Percentiles rank a stretch among this genome's conserved stretches.
Conservation (phyloP, 2,888 invertebrate species). For the Xanthorhoe spadicearia region DNA sequence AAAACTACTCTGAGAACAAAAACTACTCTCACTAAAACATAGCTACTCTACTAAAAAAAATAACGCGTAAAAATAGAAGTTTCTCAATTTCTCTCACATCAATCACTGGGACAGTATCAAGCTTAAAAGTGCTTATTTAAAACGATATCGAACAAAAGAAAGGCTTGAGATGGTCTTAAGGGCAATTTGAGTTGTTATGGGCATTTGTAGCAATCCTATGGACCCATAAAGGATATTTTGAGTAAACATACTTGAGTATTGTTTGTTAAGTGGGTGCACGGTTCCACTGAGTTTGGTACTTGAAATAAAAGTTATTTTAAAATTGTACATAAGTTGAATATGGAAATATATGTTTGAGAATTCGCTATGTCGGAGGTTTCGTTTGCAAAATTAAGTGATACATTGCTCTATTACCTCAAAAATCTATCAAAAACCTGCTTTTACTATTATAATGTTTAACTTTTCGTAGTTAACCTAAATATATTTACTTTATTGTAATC, state of each 20-base stretch:
- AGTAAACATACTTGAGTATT: constrained; percentile 79
- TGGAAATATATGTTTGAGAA: too few species aligned
- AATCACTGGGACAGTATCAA: constrained; percentile 65
- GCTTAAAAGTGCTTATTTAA: constrained; percentile 67
- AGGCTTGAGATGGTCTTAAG: constrained; percentile 59
- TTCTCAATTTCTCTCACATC: constrained; percentile 69
- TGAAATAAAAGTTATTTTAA: too few species aligned
- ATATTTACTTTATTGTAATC: too few species aligned
- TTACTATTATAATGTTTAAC: too few species aligned
- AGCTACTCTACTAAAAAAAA: background rate
- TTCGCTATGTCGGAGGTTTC: too few species aligned
- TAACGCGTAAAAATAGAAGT: constrained; percentile 26
- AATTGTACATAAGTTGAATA: too few species aligned
- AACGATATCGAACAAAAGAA: constrained; percentile 71
- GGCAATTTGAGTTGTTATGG: constrained; percentile 68
- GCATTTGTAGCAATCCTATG: constrained; percentile 67
- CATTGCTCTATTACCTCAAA: too few species aligned
- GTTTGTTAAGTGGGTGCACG: constrained; percentile 54
- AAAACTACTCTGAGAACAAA: constrained; percentile 1
- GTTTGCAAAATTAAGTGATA: too few species aligned
- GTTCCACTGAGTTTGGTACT: constrained; percentile 62
- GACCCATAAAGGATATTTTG: constrained; percentile 72
- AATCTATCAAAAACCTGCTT: too few species aligned
- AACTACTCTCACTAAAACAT: too few species aligned
- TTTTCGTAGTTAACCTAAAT: too few species aligned